These are phyloP conservation scores for Netelia virgata DNA, from an alignment of 2,888 invertebrate genomes.

Conservation along the genomic window DNA sequence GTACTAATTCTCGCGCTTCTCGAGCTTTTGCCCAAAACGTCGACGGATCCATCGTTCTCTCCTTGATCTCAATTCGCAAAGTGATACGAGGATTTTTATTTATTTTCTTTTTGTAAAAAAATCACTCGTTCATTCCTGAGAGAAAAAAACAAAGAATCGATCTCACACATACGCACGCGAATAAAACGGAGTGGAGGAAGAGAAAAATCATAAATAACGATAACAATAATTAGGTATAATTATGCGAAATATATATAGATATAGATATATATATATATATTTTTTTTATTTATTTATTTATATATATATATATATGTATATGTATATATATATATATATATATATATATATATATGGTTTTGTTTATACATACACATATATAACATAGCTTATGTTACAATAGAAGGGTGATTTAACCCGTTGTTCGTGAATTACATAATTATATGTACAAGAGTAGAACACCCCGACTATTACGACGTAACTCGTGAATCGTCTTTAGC, in stretches of 20 bases:
- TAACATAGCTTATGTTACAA: slow-evolving; percentile 82
- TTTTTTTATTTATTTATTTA: slow-evolving; percentile 1
- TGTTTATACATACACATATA: slow-evolving; percentile 56
- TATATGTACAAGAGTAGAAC: slow-evolving; percentile 57
- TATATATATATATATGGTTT: slow-evolving; percentile 44
- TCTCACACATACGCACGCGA: slow-evolving; percentile 46
- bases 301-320: too few species aligned
- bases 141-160: neutral
- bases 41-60: neutral
- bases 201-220: slow-evolving; percentile 82
- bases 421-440: slow-evolving; percentile 59
- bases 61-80: neutral
- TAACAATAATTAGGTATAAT: slow-evolving; percentile 79
- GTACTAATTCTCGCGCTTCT: slow-evolving; percentile 76
- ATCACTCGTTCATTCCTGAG: slow-evolving; percentile 13
- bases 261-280: neutral
- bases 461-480: slow-evolving; percentile 22
- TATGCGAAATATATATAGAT: slow-evolving; percentile 77
- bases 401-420: slow-evolving; percentile 59
- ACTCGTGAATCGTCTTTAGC: slow-evolving; percentile 6
- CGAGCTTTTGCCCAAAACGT: slow-evolving; percentile 70
- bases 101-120: slow-evolving; percentile 21
- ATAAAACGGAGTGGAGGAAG: slow-evolving; percentile 56
- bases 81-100: slow-evolving; percentile 11
- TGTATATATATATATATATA: slow-evolving; percentile 56